A percentile compares a stretch with the other conserved stretches of the same genome.
Conservation (phyloP, 1,140 invertebrate species). For the Hesperophylax magnus region DNA sequence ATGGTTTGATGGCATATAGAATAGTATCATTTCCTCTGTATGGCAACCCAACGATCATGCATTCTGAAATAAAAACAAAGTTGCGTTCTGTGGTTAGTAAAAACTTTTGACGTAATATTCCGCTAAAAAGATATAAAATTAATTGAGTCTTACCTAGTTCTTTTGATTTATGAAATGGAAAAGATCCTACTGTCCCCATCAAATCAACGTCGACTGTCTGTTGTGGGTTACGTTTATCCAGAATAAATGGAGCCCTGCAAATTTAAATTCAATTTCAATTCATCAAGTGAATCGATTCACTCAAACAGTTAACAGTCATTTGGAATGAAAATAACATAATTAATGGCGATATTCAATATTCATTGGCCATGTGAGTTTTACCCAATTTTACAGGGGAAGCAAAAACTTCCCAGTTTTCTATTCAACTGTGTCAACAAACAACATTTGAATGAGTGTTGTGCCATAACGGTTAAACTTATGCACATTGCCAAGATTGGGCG, state of each 20-base stretch:
- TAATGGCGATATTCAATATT: no score
- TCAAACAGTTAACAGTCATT: background rate
- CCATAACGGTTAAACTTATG: no score
- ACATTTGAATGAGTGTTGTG: no score
- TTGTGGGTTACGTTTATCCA: slow-evolving; percentile 61
- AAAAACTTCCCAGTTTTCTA: no score
- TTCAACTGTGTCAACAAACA: no score
- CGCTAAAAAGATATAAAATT: background rate
- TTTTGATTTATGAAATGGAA: slow-evolving; percentile 73
- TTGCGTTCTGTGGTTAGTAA: no score
- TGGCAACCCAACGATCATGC: slow-evolving; percentile 76
- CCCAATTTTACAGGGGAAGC: no score
- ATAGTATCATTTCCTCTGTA: slow-evolving; percentile 75
- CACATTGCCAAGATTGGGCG: no score
- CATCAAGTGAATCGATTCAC: background rate
- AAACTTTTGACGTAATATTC: no score
- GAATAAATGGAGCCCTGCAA: slow-evolving; percentile 65
- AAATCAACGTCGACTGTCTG: slow-evolving; percentile 70
- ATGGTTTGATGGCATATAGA: slow-evolving; percentile 79
- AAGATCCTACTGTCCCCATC: slow-evolving; percentile 74
- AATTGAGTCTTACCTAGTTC: slow-evolving; percentile 49
- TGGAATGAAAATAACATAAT: no score
- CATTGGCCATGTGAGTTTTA: no score
- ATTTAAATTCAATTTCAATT: background rate
- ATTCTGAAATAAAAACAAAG: slow-evolving; percentile 60